Percentiles rank a stretch among this genome's conserved stretches.
Evolutionary conservation across 1,140 invertebrate genomes (phyloP).

Genomic region (Drosophila miranda): DNA sequence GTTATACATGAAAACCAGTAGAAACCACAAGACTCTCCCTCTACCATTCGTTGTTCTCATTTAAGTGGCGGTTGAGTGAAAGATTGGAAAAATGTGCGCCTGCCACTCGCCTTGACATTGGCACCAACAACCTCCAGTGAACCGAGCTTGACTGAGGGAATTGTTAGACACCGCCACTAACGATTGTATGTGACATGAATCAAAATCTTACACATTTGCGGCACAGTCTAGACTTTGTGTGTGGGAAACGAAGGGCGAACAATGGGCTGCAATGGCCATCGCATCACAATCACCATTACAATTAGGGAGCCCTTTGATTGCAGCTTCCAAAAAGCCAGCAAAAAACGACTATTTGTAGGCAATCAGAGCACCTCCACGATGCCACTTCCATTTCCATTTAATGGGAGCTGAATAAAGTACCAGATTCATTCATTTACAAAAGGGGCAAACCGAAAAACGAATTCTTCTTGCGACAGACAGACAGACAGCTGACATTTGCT

Average conservation of each 20-base stretch:
- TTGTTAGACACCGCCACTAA: neutral
- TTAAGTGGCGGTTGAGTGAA: neutral
- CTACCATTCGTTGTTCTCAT: neutral
- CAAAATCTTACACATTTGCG: conserved; percentile 12
- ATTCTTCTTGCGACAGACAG: no score
- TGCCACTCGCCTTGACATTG: conserved; percentile 52
- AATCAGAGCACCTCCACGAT: conserved; percentile 33
- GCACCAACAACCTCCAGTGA: conserved; percentile 16
- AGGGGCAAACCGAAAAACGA: no score
- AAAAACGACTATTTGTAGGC: conserved; percentile 24
- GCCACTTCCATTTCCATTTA: neutral
- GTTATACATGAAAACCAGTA: no score
- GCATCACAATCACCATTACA: conserved; percentile 26
- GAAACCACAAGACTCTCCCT: neutral
- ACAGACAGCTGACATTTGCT: no score
- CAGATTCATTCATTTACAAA: no score
- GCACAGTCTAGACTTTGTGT: conserved; percentile 28
- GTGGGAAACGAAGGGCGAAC: conserved; percentile 18
- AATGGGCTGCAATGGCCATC: neutral
- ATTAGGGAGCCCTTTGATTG: conserved; percentile 34
- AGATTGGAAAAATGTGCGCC: neutral
- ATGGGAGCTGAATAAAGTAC: neutral
- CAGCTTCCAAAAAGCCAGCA: conserved; percentile 3
- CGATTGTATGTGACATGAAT: conserved; percentile 25
- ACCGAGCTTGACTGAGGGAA: neutral